phyloP scores from a whole-genome alignment of 2,888 invertebrate species.

The Drosophila mulleri region DNA sequence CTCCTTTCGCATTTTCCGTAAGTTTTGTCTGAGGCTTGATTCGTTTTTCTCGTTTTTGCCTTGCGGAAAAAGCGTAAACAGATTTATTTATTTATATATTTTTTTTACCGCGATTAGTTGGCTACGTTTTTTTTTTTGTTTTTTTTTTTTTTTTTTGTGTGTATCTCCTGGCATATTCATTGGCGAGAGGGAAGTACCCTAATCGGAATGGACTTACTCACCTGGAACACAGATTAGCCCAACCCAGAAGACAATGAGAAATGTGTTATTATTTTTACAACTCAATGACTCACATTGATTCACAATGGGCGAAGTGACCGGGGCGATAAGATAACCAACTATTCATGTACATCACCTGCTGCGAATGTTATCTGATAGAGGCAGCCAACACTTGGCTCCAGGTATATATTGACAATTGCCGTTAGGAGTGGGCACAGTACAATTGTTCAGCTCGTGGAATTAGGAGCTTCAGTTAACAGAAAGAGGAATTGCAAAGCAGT shows the following conservation, averaged over 20 bases:
- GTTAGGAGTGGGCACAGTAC: slow-evolving; percentile 43
- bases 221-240: slow-evolving; percentile 31
- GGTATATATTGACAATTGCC: slow-evolving; percentile 59
- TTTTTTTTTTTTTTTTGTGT: background rate
- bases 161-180: slow-evolving; percentile 11
- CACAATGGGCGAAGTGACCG: slow-evolving; percentile 15
- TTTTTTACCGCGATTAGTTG: slow-evolving; percentile 55
- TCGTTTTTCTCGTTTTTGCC: slow-evolving; percentile 25
- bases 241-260: slow-evolving; percentile 8
- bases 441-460: slow-evolving; percentile 26
- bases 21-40: slow-evolving; percentile 33
- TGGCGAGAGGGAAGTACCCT: slow-evolving; percentile 42
- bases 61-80: slow-evolving; percentile 46
- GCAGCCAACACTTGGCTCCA: background rate
- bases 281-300: slow-evolving; percentile 40
- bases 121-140: slow-evolving; percentile 4
- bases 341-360: slow-evolving; percentile 19
- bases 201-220: slow-evolving; percentile 40
- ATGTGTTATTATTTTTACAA: slow-evolving; percentile 33
- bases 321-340: slow-evolving; percentile 59
- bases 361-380: slow-evolving; percentile 36
- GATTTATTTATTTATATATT: slow-evolving; percentile 59
- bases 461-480: slow-evolving; percentile 22
- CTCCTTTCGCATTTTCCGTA: slow-evolving; percentile 23
- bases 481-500: slow-evolving; percentile 20